These are phyloP conservation scores for Noctua janthina DNA, from an alignment of 2,888 invertebrate genomes.

Conservation along the genomic window DNA sequence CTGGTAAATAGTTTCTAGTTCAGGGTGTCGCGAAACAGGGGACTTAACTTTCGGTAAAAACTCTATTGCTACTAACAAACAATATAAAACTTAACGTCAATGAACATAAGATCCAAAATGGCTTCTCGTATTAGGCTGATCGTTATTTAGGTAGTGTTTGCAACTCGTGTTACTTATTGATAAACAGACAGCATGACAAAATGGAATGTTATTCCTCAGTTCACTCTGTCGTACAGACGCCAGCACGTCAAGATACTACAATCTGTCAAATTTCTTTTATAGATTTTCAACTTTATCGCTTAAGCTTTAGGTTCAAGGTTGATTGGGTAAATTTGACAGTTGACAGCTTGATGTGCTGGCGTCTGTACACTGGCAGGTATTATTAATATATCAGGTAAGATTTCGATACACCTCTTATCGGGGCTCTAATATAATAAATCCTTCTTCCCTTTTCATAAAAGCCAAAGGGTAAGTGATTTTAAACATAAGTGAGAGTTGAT, in stretches of 20 bases:
- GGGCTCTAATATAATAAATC: constrained; percentile 56
- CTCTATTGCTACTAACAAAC: constrained; percentile 61
- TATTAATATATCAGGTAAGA: constrained; percentile 59
- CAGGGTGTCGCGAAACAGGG: constrained; percentile 51
- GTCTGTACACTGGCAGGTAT: constrained; percentile 27
- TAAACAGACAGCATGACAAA: constrained; percentile 47
- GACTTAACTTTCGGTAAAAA: constrained; percentile 50
- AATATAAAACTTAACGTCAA: constrained; percentile 68
- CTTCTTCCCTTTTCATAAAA: constrained; percentile 58
- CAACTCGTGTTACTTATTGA: constrained; percentile 37
- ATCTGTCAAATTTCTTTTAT: no score
- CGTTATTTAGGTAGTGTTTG: constrained; percentile 65
- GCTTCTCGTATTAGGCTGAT: constrained; percentile 63
- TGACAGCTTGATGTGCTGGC: no score
- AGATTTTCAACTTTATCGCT: no score
- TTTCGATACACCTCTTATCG: constrained; percentile 33
- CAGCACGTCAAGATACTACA: no score
- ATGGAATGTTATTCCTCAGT: constrained; percentile 58
- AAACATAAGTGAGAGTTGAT: constrained; percentile 47
- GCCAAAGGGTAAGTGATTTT: constrained; percentile 64
- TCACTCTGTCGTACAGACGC: constrained; percentile 39
- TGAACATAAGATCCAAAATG: constrained; percentile 62
- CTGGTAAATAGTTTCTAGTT: constrained; percentile 65
- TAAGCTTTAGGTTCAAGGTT: no score
- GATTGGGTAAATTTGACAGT: no score